Conservation (phyloP, 2,797 vertebrate species). For the Myiotriccus ornatus region DNA sequence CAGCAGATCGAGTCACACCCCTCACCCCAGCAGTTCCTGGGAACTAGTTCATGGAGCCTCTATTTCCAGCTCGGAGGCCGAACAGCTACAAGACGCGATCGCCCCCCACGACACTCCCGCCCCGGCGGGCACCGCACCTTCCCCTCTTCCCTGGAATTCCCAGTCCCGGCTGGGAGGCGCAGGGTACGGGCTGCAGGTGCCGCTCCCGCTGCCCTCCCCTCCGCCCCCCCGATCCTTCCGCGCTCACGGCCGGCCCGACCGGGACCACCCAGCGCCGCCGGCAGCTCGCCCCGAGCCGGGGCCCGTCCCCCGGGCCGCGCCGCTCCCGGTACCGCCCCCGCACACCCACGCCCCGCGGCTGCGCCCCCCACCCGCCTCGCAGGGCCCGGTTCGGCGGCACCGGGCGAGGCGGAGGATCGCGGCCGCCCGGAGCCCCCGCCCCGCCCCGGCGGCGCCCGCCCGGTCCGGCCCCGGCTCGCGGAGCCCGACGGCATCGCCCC, state of each 20-base stretch:
- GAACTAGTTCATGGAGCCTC: background rate
- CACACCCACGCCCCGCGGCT: background rate
- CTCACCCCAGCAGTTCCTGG: accelerated
- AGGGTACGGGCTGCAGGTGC: background rate
- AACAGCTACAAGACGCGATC: accelerated
- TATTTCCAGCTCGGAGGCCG: background rate
- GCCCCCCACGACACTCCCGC: accelerated
- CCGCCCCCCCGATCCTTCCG: background rate
- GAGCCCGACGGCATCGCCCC: background rate
- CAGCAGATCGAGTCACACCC: background rate
- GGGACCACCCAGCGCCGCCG: accelerated
- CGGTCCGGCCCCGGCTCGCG: background rate
- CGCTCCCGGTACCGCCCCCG: background rate
- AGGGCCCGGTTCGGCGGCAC: background rate
- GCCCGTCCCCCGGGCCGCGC: no score
- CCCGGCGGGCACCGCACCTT: background rate
- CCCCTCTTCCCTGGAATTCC: accelerated
- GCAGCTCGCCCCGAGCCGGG: accelerated
- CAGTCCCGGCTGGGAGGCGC: background rate
- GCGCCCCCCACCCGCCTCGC: background rate
- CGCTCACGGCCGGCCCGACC: background rate
- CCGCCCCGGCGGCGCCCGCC: background rate
- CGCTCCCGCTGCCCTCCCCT: background rate
- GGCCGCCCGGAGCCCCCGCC: background rate
- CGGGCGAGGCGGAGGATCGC: accelerated